Base-by-base conservation (phyloP, 1,140 invertebrate species). In the Trachymyrmex septentrionalis region DNA sequence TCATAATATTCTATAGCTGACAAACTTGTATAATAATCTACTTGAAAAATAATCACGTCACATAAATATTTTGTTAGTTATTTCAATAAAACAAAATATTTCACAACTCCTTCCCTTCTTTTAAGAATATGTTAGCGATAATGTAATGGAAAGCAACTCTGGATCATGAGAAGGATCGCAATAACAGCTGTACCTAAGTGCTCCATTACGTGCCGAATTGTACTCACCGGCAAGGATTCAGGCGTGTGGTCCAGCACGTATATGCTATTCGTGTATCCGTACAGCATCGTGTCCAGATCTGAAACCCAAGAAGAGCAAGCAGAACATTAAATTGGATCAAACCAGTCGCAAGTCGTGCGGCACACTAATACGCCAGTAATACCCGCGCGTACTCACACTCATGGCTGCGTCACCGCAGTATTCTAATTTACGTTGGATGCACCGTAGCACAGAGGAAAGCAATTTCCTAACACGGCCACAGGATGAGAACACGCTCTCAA, bases 221-320 rank as follows among this genome's bases (percentile, higher is more conserved):
- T 92, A 94, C 94, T 92, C 92, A 95, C 95, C 90, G 94, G 92
- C 85, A 95, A 86, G 14, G 94, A 93, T 77, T 94, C 94, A 9
- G 94, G 93, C 57, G 93, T 94, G 66, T 94, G 94, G 88, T 95
- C 95, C 91, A 95, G 86, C 66, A 95, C 93, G 76, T 95, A 95
- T 91, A 95, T 95, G 76, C 93, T 93, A 77, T 95, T 95, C 85
- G 94, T 95, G 90, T 95, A 95, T 84, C 95, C 94, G 88, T 95
- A 95, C 78, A 95, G 92, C 94, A 95, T 94, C 66, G 92, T 95
- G 91, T 94, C 93, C 86, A 95, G 92, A 92, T 95, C 95, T 95
- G 93, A 72, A 95, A 95, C 78, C 86, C 85, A 89, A 92, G 88
- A 71, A 90, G 71, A 91, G 57, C 72, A 63, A 77, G 59, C 38